These are phyloP conservation scores for Parazoanthus swiftii DNA, from an alignment of 92 coral and sea anemone species.

Conservation along the genomic window DNA sequence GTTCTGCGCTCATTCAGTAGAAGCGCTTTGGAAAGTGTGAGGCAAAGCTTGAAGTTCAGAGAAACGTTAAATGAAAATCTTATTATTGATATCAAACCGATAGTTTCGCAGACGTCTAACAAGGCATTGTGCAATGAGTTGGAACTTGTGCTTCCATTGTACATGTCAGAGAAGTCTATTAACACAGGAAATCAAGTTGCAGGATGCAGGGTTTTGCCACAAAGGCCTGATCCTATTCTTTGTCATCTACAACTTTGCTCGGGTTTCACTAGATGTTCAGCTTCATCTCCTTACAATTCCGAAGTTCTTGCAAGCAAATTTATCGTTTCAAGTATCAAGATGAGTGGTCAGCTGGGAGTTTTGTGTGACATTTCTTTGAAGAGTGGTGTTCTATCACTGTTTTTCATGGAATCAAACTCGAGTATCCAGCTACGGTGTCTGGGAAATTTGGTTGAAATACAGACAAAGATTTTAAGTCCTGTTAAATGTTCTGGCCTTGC, in stretches of 20 bases:
- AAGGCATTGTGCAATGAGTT: slow-evolving; percentile 5
- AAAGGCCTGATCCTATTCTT: no score
- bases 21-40: slow-evolving; percentile 22
- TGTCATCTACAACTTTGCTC: neutral
- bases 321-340: neutral
- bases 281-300: neutral
- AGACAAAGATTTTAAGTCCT: neutral
- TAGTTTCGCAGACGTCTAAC: neutral
- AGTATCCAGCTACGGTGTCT: slow-evolving; percentile 14
- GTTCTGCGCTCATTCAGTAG: neutral
- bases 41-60: neutral
- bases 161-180: neutral
- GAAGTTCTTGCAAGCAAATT: neutral
- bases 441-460: slow-evolving; percentile 13
- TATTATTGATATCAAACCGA: neutral
- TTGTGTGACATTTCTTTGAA: neutral
- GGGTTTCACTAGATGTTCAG: neutral
- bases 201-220: neutral
- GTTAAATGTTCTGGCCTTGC: neutral
- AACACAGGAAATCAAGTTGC: neutral
- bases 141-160: slow-evolving; percentile 18
- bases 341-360: neutral
- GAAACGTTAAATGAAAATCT: neutral
- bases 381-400: neutral
- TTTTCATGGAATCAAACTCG: neutral